These are phyloP conservation scores for Rhynchonema sp. DNA, from an alignment of 2,888 invertebrate genomes.

Conservation along the genomic window DNA sequence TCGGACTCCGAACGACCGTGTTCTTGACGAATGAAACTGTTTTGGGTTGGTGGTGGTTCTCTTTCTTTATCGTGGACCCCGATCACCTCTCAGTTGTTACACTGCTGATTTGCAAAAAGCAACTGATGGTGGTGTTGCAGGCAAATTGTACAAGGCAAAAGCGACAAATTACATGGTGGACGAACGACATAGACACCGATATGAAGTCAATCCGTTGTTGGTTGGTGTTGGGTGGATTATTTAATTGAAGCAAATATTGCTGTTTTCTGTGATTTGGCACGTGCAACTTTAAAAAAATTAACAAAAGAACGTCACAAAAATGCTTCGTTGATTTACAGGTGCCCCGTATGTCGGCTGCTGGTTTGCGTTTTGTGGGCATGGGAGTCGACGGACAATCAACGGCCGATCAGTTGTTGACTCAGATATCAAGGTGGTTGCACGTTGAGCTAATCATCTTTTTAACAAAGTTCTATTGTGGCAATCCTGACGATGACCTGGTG, in stretches of 20 bases:
- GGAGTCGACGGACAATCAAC: constrained; percentile 43
- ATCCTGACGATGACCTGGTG: too few relatives aligned
- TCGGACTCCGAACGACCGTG: constrained; percentile 73
- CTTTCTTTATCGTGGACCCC: not conserved
- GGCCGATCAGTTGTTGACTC: too few relatives aligned
- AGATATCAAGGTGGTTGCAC: too few relatives aligned
- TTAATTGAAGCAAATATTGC: too few relatives aligned
- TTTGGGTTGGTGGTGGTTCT: constrained; percentile 27
- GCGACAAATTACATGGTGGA: constrained; percentile 43
- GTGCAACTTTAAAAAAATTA: too few relatives aligned
- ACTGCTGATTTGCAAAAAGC: not conserved
- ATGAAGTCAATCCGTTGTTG: constrained; percentile 80
- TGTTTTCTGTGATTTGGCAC: too few relatives aligned
- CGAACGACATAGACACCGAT: constrained; percentile 87
- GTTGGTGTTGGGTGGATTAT: too few relatives aligned
- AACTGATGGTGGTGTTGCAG: not conserved
- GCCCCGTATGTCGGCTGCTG: constrained; percentile 35
- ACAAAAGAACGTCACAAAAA: too few relatives aligned
- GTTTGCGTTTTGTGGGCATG: constrained; percentile 50
- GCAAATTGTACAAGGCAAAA: not conserved
- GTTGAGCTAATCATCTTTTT: too few relatives aligned
- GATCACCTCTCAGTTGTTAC: not conserved
- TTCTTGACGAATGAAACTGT: constrained; percentile 42
- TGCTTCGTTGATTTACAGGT: too few relatives aligned
- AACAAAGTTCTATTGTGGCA: too few relatives aligned